These are phyloP conservation scores for Diorhabda elongata DNA, from an alignment of 1,140 invertebrate genomes.

Conservation along the genomic window DNA sequence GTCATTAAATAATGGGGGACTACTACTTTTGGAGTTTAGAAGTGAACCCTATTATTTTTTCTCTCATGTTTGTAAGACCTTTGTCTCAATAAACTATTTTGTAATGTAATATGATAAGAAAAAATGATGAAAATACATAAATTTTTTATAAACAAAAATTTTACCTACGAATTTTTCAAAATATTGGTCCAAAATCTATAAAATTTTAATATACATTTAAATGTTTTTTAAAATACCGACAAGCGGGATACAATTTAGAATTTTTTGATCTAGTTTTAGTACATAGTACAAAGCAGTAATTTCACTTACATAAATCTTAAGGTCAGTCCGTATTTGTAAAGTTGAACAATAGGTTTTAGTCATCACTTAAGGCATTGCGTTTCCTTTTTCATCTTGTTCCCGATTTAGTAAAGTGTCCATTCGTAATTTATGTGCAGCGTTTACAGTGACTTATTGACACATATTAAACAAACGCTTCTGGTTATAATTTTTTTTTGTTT, in stretches of 20 bases:
- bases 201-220: too few relatives aligned
- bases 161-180: neutral
- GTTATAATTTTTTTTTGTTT: neutral
- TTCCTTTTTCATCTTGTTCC: neutral
- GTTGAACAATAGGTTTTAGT: neutral
- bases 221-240: neutral
- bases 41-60: too few relatives aligned
- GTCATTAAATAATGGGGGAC: too few relatives aligned
- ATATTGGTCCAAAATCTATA: too few relatives aligned
- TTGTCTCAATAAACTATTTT: too few relatives aligned
- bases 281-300: neutral
- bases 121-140: neutral
- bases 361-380: neutral
- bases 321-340: neutral
- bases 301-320: neutral
- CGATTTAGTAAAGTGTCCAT: constrained; percentile 1
- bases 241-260: neutral
- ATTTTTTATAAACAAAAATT: neutral
- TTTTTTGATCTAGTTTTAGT: neutral
- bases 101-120: too few relatives aligned
- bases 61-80: too few relatives aligned
- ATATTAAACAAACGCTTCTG: neutral
- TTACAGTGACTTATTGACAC: constrained; percentile 2
- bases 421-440: neutral
- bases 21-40: too few relatives aligned